Base-by-base conservation (phyloP, 1,140 invertebrate genomes). In the Sycophaga agraensis region DNA sequence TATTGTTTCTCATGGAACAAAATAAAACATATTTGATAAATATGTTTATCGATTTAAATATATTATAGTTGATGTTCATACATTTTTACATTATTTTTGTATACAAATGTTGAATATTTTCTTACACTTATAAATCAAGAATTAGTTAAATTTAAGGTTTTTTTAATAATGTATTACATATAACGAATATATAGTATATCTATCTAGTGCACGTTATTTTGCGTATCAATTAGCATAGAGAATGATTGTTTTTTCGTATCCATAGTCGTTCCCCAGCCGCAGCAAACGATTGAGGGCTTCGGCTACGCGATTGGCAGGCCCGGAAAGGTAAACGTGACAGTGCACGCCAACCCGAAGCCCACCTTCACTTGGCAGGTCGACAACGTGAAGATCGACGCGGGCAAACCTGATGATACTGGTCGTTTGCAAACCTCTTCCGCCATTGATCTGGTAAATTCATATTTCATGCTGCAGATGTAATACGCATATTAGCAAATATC, bases 291-390 rank as follows among this genome's bases (percentile, higher is more conserved):
- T 62, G 83, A 87, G 35, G 83, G 87, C 28, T 91, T 89, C 68
- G 90, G 89, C 3, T 85, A 88, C 35, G 86, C 87, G 48, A 77
- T 91, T 53, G 88, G 89, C 2, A 82, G 85, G 42, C 82, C 82
- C 48, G 89, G 87, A 28, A 77, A 83, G 6, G 84, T 92, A 26
- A 87, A 87, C 54, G 83, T 91, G 2, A 88, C 86, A 1, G 81
- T 91, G 5, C 75, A 85, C 0, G 85, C 89, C 4, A 87, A 90
- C 73, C 90, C 90, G 0, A 76, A 74, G 46, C 89, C 90, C 1
- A 65, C 67, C 12, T 83, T 87, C 35, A 81, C 84, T 63, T 92
- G 90, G 90, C 80, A 72, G 5, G 77, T 91, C 1, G 83, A 84
- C 34, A 84, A 84, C 1, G 73, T 84, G 35, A 73, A 73, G 0